Base-by-base conservation (phyloP, 2,888 invertebrate genomes). In the Harpalus rubripes region DNA sequence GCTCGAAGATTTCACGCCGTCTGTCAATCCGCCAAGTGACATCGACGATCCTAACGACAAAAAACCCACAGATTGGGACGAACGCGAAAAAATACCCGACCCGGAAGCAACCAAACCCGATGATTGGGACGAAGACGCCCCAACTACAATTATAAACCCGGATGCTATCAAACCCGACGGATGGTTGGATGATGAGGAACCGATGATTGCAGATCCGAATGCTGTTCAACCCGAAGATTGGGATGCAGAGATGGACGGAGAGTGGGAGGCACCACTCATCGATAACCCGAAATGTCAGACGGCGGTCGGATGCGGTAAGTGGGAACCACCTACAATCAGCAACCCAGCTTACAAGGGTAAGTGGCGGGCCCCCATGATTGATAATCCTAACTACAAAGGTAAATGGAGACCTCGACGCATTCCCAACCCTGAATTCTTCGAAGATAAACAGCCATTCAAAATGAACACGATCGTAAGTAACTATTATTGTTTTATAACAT, bases 161-260 rank as follows among this genome's bases (percentile, higher is more conserved):
- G 84, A 84, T 32, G 84, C 84, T 6, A 65, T 63, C n/a, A 84
- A 84, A 78, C 84, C 84, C 0, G 95, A 94, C 15, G 98, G 96
- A 15, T 99, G 99, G 99, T 92, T 99, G 41, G 98, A 98, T 87
- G 94, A 98, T 88, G 99, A 99, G 91, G 95, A 96, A 0, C 94
- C 96, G 80, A 95, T 96, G 92, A 94, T 96, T 83, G 94, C 97
- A 0, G 99, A 99, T 92, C 95, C 97, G 0, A 94, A 94, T 72
- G 97, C 98, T 0, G 92, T 92, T 82, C 98, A 97, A 91, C 99
- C 99, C 0, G 94, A 93, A 0, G 99, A 99, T 91, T 99, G 99
- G 98, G 99, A 99, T 91, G 94, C 96, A 16, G 98, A 99, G 87
- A 99, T 99, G 96, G 99, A 99, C 92, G 99, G 99, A 0, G 96